phyloP scores from a whole-genome alignment of 2,888 invertebrate genomes.

The Lymantria dispar region DNA sequence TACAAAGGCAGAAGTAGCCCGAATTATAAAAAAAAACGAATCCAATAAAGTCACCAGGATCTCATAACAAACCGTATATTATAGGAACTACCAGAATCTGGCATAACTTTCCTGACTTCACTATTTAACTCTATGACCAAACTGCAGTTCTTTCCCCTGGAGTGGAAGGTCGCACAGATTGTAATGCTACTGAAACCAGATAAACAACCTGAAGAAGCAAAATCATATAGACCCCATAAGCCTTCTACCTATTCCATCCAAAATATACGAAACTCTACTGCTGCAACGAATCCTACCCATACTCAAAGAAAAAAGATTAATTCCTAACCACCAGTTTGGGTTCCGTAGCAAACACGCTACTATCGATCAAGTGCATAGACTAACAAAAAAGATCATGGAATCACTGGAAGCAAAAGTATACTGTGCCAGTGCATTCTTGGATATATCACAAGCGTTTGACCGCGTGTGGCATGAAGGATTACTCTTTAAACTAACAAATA shows the following conservation, averaged over 20 bases:
- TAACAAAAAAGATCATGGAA: no score
- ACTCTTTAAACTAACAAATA: background rate
- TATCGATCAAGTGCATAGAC: background rate
- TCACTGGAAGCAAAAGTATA: no score
- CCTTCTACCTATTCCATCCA: background rate
- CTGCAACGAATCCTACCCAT: no score
- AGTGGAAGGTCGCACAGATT: constrained; percentile 3
- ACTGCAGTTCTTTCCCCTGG: background rate
- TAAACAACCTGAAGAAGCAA: background rate
- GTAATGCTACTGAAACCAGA: constrained; percentile 1
- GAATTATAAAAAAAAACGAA: no score
- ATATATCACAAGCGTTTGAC: no score
- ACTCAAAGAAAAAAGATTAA: no score
- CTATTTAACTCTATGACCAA: constrained; percentile 2
- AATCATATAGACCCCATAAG: background rate
- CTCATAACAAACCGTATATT: no score
- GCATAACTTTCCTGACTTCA: no score
- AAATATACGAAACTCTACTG: background rate
- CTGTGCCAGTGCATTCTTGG: no score
- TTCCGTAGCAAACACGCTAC: background rate
- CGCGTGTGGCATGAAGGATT: background rate
- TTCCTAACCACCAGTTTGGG: background rate
- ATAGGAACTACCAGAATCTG: no score
- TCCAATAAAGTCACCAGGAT: no score
- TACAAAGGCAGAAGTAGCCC: no score